Base-by-base conservation (phyloP, 2,888 invertebrate genomes). In the Clostera curtula region DNA sequence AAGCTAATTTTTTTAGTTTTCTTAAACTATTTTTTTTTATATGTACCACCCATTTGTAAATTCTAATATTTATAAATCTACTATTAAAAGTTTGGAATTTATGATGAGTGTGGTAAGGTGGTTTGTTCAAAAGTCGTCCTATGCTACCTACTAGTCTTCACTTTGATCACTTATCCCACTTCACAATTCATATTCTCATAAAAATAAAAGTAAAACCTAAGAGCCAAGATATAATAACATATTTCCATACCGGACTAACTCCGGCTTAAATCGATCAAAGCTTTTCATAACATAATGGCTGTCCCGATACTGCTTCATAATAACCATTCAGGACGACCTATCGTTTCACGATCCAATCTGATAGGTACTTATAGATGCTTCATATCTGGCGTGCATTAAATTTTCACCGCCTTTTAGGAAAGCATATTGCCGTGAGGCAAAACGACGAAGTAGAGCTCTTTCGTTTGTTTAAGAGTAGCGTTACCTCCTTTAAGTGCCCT, bases 391-490 rank as follows among this genome's bases (percentile, higher is more conserved):
- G 51, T 62, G 56, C 67, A 75, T 79, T 71, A 71, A 70, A 69
- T 67, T 74, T 76, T 73, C 69, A 67, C 63, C 58, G 62, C 60
- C 67, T 68, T 67, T 68, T 67, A 68, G 69, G 59, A 69, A 73
- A 77, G 71, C 70, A 70, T 70, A 72, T 76, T 70, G 61, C 57
- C 50, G 57, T 58, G 56, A 60, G 56, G 57, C 52, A 56, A 66
- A 62, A 62, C 59, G 61, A 53, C 55, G 61, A 62, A 67, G 56
- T 68, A 66, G 71, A 69, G 65, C 68, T 72, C 71, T 76, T 79
- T 75, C 72, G 77, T 76, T 79, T 75, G 77, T 79, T 75, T 74
- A 72, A 69, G 68, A 70, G 72, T 73, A 64, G 72, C 70, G 71
- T 69, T 66, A 64, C 69, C 63, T 68, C 62, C 67, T 68, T 67